Conservation (phyloP, 2,113 vertebrate species). For the Lycaon pictus region DNA sequence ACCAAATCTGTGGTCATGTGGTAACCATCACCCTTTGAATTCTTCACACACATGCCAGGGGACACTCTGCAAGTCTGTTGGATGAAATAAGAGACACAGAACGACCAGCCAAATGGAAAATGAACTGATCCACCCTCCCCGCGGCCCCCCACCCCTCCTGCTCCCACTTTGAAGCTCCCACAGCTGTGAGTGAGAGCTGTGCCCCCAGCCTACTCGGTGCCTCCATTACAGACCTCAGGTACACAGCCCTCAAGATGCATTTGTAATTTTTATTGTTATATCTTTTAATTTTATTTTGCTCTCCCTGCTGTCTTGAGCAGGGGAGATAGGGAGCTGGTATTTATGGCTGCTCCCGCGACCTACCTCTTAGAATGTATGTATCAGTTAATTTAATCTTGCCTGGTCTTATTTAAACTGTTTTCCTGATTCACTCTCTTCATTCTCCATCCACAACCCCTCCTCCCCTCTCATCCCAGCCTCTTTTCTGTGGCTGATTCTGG, state of each 20-base stretch:
- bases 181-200: neutral
- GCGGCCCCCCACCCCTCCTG: neutral
- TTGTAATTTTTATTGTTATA: conserved; percentile 94
- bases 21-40: neutral
- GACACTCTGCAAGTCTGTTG: neutral
- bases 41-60: neutral
- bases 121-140: neutral
- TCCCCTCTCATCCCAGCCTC: neutral
- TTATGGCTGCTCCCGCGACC: conserved; percentile 88
- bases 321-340: conserved; percentile 89
- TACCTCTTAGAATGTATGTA: conserved; percentile 90
- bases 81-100: neutral
- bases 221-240: conserved; percentile 77
- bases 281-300: conserved; percentile 93
- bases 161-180: neutral
- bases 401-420: conserved; percentile 91
- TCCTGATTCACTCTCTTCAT: conserved; percentile 81
- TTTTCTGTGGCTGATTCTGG: conserved; percentile 10
- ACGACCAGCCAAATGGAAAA: neutral
- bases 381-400: conserved; percentile 92
- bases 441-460: conserved; percentile 56
- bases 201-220: neutral
- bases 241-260: conserved; percentile 84
- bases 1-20: neutral
- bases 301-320: conserved; percentile 86